phyloP scores from a whole-genome alignment of 2,888 invertebrate genomes.

The Caenorhabditis sp. region DNA sequence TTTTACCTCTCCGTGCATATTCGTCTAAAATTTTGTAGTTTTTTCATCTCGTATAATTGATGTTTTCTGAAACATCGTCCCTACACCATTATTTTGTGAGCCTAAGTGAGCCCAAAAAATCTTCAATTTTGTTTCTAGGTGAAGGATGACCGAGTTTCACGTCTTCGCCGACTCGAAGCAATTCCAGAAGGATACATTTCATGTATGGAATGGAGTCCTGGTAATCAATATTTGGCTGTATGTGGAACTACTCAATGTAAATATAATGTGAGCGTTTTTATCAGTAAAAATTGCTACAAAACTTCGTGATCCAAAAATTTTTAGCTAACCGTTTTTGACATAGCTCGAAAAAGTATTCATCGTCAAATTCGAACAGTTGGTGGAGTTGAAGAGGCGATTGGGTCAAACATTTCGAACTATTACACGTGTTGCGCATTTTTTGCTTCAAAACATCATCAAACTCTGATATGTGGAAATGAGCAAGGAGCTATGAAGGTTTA shows the following conservation, averaged over 20 bases:
- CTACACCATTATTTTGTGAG: no score
- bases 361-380: slow-evolving; percentile 32
- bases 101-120: no score
- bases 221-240: slow-evolving; percentile 51
- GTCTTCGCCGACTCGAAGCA: slow-evolving; percentile 11
- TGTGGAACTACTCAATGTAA: slow-evolving; percentile 36
- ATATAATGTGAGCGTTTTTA: slow-evolving; percentile 23
- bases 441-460: background rate
- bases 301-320: background rate
- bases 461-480: slow-evolving; percentile 38
- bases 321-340: slow-evolving; percentile 32
- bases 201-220: slow-evolving; percentile 53
- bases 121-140: slow-evolving; percentile 13
- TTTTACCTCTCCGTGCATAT: no score
- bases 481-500: slow-evolving; percentile 24
- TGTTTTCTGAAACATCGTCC: no score
- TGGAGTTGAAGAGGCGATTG: slow-evolving; percentile 12
- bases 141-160: background rate
- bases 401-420: background rate
- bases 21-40: no score
- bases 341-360: slow-evolving; percentile 6
- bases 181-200: slow-evolving; percentile 20
- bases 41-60: no score
- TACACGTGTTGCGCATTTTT: slow-evolving; percentile 22
- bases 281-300: background rate